phyloP scores from a whole-genome alignment of 2,113 vertebrate species.

The Turnix velox region DNA sequence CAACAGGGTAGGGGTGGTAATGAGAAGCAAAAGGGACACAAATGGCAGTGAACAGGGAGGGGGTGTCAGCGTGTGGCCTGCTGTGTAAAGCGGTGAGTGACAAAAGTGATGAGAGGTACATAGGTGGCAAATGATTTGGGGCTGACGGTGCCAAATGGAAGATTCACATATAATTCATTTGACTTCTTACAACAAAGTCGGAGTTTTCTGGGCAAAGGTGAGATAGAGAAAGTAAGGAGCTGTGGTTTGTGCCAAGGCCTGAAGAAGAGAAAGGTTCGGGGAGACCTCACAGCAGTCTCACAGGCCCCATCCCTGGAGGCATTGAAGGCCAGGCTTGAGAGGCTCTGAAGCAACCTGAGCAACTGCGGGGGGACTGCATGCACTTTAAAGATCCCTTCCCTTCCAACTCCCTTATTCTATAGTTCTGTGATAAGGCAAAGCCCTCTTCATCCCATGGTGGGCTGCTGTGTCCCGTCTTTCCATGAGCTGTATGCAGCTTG shows the following conservation, averaged over 20 bases:
- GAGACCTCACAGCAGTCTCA: too few relatives aligned
- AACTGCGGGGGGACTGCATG: too few relatives aligned
- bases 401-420: too few relatives aligned
- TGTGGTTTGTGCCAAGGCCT: background rate
- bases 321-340: too few relatives aligned
- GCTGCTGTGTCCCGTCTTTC: rapidly evolving
- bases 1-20: background rate
- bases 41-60: background rate
- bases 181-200: background rate
- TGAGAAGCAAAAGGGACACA: background rate
- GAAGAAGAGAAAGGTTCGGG: too few relatives aligned
- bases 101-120: background rate
- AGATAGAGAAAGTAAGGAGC: background rate
- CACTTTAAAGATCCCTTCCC: too few relatives aligned
- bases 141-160: background rate
- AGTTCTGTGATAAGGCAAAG: background rate
- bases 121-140: background rate
- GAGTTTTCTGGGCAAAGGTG: background rate
- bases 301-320: too few relatives aligned
- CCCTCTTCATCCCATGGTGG: rapidly evolving
- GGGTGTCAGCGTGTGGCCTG: background rate
- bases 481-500: background rate
- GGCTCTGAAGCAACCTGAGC: too few relatives aligned
- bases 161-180: background rate
- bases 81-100: background rate